Percentiles rank a stretch among this genome's conserved stretches.
Conservation (phyloP, 2,113 vertebrate species). For the Percina caprodes region DNA sequence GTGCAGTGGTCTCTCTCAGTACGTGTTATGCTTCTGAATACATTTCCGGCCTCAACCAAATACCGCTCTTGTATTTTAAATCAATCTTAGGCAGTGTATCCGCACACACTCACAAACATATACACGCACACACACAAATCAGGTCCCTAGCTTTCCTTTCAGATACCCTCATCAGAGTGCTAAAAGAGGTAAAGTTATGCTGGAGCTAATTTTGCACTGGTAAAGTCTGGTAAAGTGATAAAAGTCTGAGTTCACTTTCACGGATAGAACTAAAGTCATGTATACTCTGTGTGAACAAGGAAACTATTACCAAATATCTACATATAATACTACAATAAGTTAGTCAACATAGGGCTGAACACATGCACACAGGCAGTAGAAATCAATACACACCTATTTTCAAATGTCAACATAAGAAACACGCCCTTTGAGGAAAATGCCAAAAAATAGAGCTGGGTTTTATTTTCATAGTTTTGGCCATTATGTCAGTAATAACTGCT, state of each 20-base stretch:
- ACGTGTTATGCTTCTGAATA: slow-evolving; percentile 78
- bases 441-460: neutral
- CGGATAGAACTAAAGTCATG: neutral
- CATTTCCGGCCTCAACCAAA: slow-evolving; percentile 73
- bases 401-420: neutral
- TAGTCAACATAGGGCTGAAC: neutral
- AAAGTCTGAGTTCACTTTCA: slow-evolving; percentile 6
- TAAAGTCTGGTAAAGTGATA: slow-evolving; percentile 1
- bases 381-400: neutral
- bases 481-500: neutral
- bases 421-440: neutral
- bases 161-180: slow-evolving; percentile 24
- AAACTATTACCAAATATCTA: neutral
- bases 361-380: neutral
- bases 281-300: neutral
- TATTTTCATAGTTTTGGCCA: neutral
- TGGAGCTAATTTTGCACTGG: slow-evolving; percentile 3
- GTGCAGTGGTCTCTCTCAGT: slow-evolving; percentile 42
- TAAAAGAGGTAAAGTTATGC: slow-evolving; percentile 2
- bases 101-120: neutral
- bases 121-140: slow-evolving; percentile 7
- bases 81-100: slow-evolving; percentile 13
- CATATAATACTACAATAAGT: neutral
- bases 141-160: slow-evolving; percentile 3
- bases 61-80: slow-evolving; percentile 45